Conservation (phyloP, 1,140 invertebrate genomes). For the Rhopalosiphum maidis region DNA sequence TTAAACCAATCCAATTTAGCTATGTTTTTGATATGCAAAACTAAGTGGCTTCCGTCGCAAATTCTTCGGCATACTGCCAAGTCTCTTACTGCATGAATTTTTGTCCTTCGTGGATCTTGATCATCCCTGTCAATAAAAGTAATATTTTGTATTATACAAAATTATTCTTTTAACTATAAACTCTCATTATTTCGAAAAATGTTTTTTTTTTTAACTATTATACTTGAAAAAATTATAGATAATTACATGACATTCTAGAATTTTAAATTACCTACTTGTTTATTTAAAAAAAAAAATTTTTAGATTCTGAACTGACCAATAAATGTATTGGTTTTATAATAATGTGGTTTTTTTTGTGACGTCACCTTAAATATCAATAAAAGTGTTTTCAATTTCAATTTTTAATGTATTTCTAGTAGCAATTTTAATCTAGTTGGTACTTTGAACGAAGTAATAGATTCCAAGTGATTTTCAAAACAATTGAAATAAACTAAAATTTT, state of each 20-base stretch:
- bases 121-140: constrained; percentile 29
- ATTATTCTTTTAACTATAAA: neutral
- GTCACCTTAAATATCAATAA: no score
- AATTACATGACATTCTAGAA: no score
- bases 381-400: no score
- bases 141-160: neutral
- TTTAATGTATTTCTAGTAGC: no score
- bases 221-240: neutral
- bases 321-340: no score
- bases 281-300: neutral
- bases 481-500: no score
- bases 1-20: constrained; percentile 54
- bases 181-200: neutral
- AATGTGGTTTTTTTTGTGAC: no score
- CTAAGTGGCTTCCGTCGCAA: constrained; percentile 41
- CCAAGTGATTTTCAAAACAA: no score
- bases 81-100: constrained; percentile 49
- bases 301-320: neutral
- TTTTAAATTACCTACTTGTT: no score
- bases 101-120: constrained; percentile 46
- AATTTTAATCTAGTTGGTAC: no score
- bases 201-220: neutral
- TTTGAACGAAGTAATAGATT: no score
- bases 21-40: constrained; percentile 48
- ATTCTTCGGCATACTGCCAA: constrained; percentile 32